Evolutionary conservation across 2,888 invertebrate species (phyloP).

Genomic region (Eremobia ochroleuca): DNA sequence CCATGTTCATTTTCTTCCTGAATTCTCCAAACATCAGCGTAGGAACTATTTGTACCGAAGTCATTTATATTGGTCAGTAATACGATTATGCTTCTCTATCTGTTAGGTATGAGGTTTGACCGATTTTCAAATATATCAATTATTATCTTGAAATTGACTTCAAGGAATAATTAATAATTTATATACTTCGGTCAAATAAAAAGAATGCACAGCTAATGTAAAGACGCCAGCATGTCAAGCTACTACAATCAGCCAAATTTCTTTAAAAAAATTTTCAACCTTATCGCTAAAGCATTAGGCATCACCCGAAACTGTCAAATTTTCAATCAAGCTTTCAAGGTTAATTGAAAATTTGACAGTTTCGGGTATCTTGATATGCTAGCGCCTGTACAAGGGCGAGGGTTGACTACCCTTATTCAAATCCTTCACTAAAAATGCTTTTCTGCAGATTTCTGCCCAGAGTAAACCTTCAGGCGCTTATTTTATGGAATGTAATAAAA

Average conservation of each 20-base stretch:
- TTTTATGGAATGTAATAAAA: no score
- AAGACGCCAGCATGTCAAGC: no score
- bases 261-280: no score
- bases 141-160: neutral
- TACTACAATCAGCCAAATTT: no score
- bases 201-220: neutral
- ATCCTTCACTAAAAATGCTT: neutral
- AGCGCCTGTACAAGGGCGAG: neutral
- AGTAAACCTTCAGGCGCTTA: conserved; percentile 2
- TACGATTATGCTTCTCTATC: neutral
- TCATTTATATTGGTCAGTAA: conserved; percentile 82
- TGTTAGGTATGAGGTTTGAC: neutral
- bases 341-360: no score
- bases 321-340: no score
- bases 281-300: no score
- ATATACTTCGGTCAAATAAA: neutral
- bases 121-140: neutral
- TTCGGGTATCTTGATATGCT: no score
- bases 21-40: conserved; percentile 75
- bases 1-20: conserved; percentile 84
- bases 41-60: conserved; percentile 76
- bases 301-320: no score
- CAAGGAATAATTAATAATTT: neutral
- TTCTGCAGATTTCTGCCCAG: neutral
- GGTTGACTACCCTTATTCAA: neutral